Conservation (phyloP, 2,888 invertebrate species). For the Sesamia inferens region DNA sequence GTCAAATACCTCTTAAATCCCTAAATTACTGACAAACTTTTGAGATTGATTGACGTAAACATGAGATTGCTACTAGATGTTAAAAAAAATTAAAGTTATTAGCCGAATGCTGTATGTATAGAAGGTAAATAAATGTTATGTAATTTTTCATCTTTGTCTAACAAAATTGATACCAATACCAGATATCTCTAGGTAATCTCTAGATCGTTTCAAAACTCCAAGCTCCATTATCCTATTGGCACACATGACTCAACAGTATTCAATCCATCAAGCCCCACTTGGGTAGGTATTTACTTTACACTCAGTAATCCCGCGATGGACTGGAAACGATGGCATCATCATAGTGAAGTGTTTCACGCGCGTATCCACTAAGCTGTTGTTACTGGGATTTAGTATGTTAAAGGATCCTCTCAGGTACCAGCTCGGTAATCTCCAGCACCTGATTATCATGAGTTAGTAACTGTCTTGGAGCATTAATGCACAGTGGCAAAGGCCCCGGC, state of each 20-base stretch:
- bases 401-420: background rate
- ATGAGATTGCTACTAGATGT: too few species aligned
- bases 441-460: background rate
- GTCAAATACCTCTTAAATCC: too few species aligned
- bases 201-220: background rate
- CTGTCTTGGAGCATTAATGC: too few species aligned
- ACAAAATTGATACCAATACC: too few species aligned
- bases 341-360: background rate
- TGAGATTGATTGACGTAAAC: too few species aligned
- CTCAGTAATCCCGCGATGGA: constrained; percentile 2
- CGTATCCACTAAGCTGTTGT: constrained; percentile 7
- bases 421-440: background rate
- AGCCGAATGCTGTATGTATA: too few species aligned
- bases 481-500: background rate
- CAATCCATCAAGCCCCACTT: constrained; percentile 10
- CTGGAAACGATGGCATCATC: constrained; percentile 17
- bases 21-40: too few species aligned
- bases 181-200: too few species aligned
- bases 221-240: background rate
- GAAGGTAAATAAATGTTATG: too few species aligned
- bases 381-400: background rate
- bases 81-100: too few species aligned
- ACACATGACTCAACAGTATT: constrained; percentile 17
- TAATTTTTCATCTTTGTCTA: too few species aligned
- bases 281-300: constrained; percentile 14